Conservation (phyloP, 2,888 invertebrate species). For the Archips xylosteana region DNA sequence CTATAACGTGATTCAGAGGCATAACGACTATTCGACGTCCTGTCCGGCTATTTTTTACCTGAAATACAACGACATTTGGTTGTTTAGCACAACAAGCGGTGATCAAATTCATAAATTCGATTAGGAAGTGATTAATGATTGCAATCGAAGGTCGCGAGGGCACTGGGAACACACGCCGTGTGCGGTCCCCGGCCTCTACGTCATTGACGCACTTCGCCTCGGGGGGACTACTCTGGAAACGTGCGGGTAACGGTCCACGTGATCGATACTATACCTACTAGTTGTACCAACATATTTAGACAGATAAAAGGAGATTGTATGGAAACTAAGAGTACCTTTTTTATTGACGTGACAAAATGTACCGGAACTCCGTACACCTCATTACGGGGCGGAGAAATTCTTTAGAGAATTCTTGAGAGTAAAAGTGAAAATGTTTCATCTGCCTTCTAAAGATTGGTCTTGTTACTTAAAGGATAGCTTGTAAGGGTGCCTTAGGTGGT, state of each 20-base stretch:
- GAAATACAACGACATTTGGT: not conserved
- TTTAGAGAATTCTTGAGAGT: constrained; percentile 14
- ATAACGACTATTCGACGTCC: not conserved
- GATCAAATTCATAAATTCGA: constrained; percentile 71
- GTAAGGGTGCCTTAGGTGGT: not conserved
- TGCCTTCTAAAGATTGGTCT: not conserved
- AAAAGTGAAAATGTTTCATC: constrained; percentile 31
- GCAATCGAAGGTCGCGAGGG: constrained; percentile 51
- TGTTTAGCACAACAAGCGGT: constrained; percentile 49
- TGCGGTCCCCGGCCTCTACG: constrained; percentile 49
- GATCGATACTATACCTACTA: constrained; percentile 44
- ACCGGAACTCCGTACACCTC: constrained; percentile 22
- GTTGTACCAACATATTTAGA: not conserved
- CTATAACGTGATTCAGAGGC: not conserved
- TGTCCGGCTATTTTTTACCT: constrained; percentile 4
- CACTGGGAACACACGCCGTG: constrained; percentile 46
- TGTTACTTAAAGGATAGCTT: constrained; percentile 16
- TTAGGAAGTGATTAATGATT: constrained; percentile 73
- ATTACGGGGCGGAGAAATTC: constrained; percentile 30
- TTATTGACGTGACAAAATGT: constrained; percentile 35
- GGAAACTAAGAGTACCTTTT: constrained; percentile 34
- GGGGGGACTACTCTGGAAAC: constrained; percentile 48
- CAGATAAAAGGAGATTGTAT: constrained; percentile 20
- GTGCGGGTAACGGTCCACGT: constrained; percentile 47
- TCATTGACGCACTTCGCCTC: constrained; percentile 51